Conservation (phyloP, 2,888 invertebrate species). For the Gastrophysa polygoni region DNA sequence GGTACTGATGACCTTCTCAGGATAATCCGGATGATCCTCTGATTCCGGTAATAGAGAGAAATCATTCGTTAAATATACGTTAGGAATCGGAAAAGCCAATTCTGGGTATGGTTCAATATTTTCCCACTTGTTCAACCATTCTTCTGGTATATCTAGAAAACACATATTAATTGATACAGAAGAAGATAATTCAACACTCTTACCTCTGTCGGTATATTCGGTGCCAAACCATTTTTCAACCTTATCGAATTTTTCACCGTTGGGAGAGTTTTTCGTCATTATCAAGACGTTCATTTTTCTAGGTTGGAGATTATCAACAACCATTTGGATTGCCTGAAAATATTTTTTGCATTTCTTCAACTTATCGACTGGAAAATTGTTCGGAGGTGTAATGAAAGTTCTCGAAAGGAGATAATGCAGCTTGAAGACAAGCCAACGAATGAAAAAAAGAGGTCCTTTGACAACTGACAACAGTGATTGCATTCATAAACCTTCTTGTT, state of each 20-base stretch:
- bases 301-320: constrained; percentile 67
- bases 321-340: constrained; percentile 64
- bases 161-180: too few species aligned
- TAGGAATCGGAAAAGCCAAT: constrained; percentile 73
- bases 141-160: constrained; percentile 64
- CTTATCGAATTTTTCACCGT: constrained; percentile 63
- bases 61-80: constrained; percentile 74
- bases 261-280: constrained; percentile 66
- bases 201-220: constrained; percentile 70
- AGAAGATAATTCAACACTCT: too few species aligned
- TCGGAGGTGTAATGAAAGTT: too few species aligned
- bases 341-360: not conserved
- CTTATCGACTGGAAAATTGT: not conserved
- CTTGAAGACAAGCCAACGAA: too few species aligned
- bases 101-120: constrained; percentile 62
- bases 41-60: constrained; percentile 66
- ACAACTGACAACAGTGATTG: too few species aligned
- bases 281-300: constrained; percentile 75
- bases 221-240: constrained; percentile 86
- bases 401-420: too few species aligned
- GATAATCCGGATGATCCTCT: constrained; percentile 57
- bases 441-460: too few species aligned
- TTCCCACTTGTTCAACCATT: constrained; percentile 70
- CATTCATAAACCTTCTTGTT: too few species aligned
- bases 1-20: constrained; percentile 65